Base-by-base conservation (phyloP, 2,113 vertebrate species). In the Pyrgilauda ruficollis region DNA sequence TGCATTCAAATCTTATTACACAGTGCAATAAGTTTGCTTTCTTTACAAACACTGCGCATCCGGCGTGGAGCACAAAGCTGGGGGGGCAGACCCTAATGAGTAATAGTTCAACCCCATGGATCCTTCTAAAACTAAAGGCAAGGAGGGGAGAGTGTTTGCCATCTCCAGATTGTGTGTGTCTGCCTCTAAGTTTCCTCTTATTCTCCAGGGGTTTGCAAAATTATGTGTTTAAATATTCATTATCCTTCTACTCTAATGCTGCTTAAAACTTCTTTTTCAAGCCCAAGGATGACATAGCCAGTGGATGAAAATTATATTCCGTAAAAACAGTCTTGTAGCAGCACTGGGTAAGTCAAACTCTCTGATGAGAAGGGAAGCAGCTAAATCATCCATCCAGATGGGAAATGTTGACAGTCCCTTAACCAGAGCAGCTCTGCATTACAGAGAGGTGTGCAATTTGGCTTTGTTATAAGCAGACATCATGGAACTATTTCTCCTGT, bases 401-500 rank as follows among this genome's bases (percentile, higher is more conserved):
- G 79, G 73, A 94, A 85, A 80, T 20, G 67, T 53, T 88, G 87
- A 94, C 63, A 83, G 95, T 68, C 56, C 52, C 82, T 92, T 37
- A 67, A 94, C 61, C 46, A 55, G 7, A 94, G 80, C 16, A 2
- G 69, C 33, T 84, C 72, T 89, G 81, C 75, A 95, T 56, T 68
- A 58, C 24, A 47, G 84, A 88, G 91, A 92, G 90, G 88, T 97
- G 95, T 20, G 2, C 55, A 13, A 56, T 87, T 96, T 97, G 94
- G 94, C 94, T 95, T 74, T 62, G 49, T 66, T 50, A 64, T 50
- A 64, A 90, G 68, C 82, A 95, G 90, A 74, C 79, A 77, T 35
- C 59, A 80, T 53, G 95, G 94, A 93, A 72, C 76, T 95, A 95
- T 97, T 97, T 93, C 95, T 90, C 64, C 82, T 89, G 77, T 63